These are phyloP conservation scores for Scytalopus superciliaris DNA, from an alignment of 2,113 vertebrate species.

Conservation along the genomic window DNA sequence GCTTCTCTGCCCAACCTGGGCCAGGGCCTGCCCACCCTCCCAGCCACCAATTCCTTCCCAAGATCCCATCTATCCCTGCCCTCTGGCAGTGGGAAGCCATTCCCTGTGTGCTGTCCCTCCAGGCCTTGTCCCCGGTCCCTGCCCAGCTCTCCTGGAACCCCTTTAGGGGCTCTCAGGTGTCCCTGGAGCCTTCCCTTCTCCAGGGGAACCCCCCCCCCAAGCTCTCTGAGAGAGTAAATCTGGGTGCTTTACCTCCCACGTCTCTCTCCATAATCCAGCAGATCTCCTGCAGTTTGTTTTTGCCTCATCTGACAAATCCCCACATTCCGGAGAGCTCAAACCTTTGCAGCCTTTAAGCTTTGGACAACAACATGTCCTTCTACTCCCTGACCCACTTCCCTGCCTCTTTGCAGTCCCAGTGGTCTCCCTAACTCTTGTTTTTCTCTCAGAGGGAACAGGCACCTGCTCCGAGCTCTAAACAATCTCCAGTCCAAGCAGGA, in stretches of 20 bases:
- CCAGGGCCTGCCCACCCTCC: neutral
- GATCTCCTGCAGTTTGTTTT: neutral
- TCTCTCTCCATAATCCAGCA: neutral
- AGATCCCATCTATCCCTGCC: neutral
- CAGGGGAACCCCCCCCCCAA: neutral
- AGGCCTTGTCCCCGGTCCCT: neutral
- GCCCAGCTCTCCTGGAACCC: neutral
- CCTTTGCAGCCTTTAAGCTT: neutral
- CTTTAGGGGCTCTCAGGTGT: neutral
- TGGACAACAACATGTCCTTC: neutral
- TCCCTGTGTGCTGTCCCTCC: neutral
- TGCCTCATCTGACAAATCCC: neutral
- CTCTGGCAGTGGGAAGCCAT: too few relatives aligned
- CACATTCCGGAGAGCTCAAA: neutral
- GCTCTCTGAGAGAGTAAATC: neutral
- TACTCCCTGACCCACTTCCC: neutral
- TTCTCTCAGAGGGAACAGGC: neutral
- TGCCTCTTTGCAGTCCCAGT: neutral
- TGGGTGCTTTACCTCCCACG: neutral
- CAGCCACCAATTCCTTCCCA: neutral
- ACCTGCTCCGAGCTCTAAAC: neutral
- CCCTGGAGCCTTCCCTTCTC: neutral
- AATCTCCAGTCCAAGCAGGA: neutral
- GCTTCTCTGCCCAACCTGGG: neutral
- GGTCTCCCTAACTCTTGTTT: neutral